Evolutionary conservation across 1,140 invertebrate species (phyloP), one percentile per base, ranked within the genome.

Genomic region (Rhynchophorus ferrugineus): DNA sequence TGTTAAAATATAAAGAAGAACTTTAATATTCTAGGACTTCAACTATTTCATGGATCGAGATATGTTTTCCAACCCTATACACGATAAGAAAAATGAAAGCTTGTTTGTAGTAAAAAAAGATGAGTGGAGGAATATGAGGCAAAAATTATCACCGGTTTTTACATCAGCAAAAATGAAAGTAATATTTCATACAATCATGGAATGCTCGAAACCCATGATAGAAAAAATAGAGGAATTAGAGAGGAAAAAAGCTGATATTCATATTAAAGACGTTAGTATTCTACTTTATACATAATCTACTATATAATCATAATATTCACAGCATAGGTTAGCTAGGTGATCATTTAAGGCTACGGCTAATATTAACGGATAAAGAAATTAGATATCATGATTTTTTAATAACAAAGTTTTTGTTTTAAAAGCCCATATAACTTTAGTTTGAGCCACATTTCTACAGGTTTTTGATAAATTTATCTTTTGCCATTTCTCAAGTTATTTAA

Each of bases 161-260:
- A 71, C 76, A 1, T 69, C 71, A 19, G 70, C 70, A 1, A 76
- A 75, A 60, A 63, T 79, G 50, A 75, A 71, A 57, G 58, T 57
- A 11, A 75, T 77, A 71, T 72, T 72, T 56, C 44, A 54, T 3
- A 46, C 34, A 3, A 22, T 65, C 1, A 3, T 55, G 7, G 43
- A 63, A 18, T 56, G 48, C n/a, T 44, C 46, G 11, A 33, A 33
- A 13, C 43, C 49, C 73, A 24, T 76, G 67, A 1, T 70, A 69
- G 21, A 78, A 21, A 57, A 41, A 18, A 60, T 71, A 1, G 44
- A 49, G 7, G 38, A 29, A 11, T 42, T 9, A 17, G 14, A 13
- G 3, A n/a, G 34, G 18, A 21, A 6, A 3, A 22, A 38, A 11
- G 64, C 65, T 38, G 69, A 60, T 13, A 65, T 77, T 17, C 75